phyloP scores from a whole-genome alignment of 2,113 vertebrate genomes.

The Oostethus manadensis region DNA sequence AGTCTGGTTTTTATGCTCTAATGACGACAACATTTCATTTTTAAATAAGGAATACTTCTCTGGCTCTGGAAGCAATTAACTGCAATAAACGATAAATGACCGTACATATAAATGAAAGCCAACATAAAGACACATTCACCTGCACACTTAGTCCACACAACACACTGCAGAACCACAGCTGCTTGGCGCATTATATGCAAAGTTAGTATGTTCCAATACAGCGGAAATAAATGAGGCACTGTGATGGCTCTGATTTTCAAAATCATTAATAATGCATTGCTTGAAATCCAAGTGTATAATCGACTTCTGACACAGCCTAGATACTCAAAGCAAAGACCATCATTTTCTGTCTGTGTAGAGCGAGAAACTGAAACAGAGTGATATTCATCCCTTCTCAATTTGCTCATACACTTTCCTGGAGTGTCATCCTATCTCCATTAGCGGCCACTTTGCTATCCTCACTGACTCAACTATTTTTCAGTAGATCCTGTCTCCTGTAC shows the following conservation, averaged over 20 bases:
- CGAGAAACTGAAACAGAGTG: slow-evolving; percentile 41
- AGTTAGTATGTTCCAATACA: no score
- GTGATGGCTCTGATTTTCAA: background rate
- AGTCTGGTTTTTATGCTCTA: no score
- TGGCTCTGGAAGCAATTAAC: no score
- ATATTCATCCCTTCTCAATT: slow-evolving; percentile 47
- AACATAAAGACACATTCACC: no score
- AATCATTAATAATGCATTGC: background rate
- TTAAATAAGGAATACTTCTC: no score
- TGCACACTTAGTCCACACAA: no score
- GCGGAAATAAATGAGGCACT: background rate
- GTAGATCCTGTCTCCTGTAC: slow-evolving; percentile 37
- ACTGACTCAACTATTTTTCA: slow-evolving; percentile 49
- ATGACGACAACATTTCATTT: no score
- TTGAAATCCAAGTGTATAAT: slow-evolving; percentile 9
- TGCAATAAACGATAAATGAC: no score
- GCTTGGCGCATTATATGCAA: no score
- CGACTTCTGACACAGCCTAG: slow-evolving; percentile 33
- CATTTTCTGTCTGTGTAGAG: slow-evolving; percentile 56
- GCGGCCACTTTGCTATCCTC: slow-evolving; percentile 48
- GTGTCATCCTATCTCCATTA: slow-evolving; percentile 63
- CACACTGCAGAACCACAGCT: no score
- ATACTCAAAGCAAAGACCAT: slow-evolving; percentile 47
- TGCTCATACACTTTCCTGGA: slow-evolving; percentile 51
- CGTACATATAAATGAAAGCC: no score